These are phyloP conservation scores for Tyria jacobaeae DNA, from an alignment of 2,888 invertebrate species.

Conservation along the genomic window DNA sequence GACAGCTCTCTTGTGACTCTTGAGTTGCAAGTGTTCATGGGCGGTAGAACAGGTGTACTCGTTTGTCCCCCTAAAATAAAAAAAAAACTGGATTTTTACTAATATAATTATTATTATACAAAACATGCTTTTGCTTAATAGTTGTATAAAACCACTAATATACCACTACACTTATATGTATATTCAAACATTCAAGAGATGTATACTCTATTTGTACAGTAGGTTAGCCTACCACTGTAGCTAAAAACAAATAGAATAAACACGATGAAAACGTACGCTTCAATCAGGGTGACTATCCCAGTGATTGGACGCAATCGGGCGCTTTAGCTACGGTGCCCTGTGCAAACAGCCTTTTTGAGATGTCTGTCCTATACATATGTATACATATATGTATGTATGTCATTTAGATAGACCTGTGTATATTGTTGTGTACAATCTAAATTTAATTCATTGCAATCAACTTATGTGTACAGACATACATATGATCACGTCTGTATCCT, in stretches of 20 bases:
- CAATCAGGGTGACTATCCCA: slow-evolving; percentile 57
- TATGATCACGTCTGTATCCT: too few species aligned
- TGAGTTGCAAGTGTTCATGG: too few species aligned
- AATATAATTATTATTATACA: too few species aligned
- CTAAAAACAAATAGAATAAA: slow-evolving; percentile 34
- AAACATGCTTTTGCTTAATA: too few species aligned
- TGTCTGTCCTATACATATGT: slow-evolving; percentile 6
- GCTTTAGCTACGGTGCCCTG: slow-evolving; percentile 30
- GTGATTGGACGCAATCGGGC: slow-evolving; percentile 61
- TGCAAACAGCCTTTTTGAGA: slow-evolving; percentile 39
- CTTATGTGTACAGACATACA: too few species aligned
- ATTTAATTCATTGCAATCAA: slow-evolving; percentile 1
- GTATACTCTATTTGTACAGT: background rate
- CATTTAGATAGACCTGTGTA: slow-evolving; percentile 2
- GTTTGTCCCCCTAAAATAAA: too few species aligned
- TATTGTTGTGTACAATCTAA: background rate
- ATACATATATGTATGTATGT: background rate
- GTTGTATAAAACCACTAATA: too few species aligned
- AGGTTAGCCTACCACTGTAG: background rate
- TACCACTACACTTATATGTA: background rate
- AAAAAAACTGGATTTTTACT: too few species aligned
- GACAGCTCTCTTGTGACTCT: too few species aligned
- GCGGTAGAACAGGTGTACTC: too few species aligned
- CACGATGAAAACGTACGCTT: slow-evolving; percentile 38
- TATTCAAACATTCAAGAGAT: background rate